A percentile compares a stretch with the other conserved stretches of the same genome.
These are phyloP conservation scores for Camponotus vicinus DNA, from an alignment of 1,140 invertebrate genomes.

Conservation along the genomic window DNA sequence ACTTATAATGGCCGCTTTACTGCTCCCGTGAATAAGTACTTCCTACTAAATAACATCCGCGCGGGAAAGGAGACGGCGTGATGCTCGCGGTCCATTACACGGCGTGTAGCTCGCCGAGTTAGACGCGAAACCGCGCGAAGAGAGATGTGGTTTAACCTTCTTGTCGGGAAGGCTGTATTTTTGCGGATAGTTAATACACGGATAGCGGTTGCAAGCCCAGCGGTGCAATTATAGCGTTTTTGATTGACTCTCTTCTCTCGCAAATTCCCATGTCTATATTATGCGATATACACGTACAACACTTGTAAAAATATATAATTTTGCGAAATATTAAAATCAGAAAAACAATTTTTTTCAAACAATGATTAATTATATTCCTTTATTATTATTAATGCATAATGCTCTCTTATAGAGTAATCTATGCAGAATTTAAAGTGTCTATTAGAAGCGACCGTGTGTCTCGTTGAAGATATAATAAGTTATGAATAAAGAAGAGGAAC, in stretches of 20 bases:
- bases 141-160: constrained; percentile 40
- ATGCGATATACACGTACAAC: neutral
- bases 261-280: neutral
- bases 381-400: neutral
- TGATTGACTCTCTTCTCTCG: neutral
- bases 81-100: constrained; percentile 44
- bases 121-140: constrained; percentile 34
- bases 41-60: constrained; percentile 63
- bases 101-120: constrained; percentile 18
- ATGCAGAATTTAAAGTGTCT: neutral
- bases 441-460: neutral
- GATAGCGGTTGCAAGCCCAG: neutral
- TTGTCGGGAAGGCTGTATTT: constrained; percentile 25
- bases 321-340: neutral
- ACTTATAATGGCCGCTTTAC: constrained; percentile 69
- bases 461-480: constrained; percentile 3
- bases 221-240: constrained; percentile 4
- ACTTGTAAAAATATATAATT: neutral
- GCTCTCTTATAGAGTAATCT: neutral
- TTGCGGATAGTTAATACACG: constrained; percentile 15
- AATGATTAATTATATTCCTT: neutral
- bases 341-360: neutral
- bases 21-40: constrained; percentile 66
- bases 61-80: constrained; percentile 51
- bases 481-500: neutral